Conservation (phyloP, 1,140 invertebrate genomes). For the Zaprionus ghesquierei region DNA sequence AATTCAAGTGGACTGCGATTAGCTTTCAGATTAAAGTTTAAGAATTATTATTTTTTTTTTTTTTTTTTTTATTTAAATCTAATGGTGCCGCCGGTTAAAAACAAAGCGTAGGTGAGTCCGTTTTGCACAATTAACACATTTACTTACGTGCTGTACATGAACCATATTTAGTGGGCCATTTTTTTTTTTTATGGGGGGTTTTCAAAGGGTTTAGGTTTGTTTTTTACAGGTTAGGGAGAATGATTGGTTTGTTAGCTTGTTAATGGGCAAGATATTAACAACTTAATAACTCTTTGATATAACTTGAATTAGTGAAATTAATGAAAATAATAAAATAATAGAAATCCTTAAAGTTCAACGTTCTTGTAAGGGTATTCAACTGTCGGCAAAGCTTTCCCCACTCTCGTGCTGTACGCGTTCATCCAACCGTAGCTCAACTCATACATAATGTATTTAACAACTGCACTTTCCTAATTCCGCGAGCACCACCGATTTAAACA, state of each 20-base stretch:
- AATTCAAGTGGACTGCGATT: background rate
- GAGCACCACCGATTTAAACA: slow-evolving; percentile 16
- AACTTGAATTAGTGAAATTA: background rate
- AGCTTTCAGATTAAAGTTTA: background rate
- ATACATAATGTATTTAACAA: slow-evolving; percentile 7
- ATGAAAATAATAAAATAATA: background rate
- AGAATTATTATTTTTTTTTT: background rate
- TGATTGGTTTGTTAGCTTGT: background rate
- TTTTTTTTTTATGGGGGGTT: background rate
- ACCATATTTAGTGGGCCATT: background rate
- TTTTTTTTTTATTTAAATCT: background rate
- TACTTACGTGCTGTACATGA: slow-evolving; percentile 23
- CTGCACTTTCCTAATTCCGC: slow-evolving; percentile 1
- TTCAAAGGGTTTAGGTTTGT: background rate
- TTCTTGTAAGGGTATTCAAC: background rate
- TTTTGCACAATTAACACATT: background rate
- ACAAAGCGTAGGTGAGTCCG: background rate
- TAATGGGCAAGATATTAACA: background rate
- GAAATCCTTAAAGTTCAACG: background rate
- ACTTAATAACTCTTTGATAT: background rate
- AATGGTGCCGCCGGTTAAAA: slow-evolving; percentile 12
- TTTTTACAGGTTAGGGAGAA: background rate
- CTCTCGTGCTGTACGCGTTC: background rate
- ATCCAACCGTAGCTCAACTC: background rate
- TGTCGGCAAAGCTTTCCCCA: background rate